Evolutionary conservation across 2,797 vertebrate genomes (phyloP).

Genomic region (Fistularia commersonii): DNA sequence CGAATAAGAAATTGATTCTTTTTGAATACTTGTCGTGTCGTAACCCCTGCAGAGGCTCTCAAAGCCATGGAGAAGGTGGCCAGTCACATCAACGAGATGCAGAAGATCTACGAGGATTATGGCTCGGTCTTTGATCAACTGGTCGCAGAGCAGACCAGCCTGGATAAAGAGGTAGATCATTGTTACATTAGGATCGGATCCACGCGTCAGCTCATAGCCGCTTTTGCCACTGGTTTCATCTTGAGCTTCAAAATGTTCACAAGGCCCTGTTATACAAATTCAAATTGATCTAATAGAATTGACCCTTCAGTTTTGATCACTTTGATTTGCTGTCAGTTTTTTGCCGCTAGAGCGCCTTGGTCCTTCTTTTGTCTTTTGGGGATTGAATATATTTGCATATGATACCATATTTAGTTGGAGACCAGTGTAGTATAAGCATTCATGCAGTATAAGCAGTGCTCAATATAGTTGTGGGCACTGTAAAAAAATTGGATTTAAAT

Average conservation of each 20-base stretch:
- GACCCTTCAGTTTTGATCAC: neutral
- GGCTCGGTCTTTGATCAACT: slow-evolving; percentile 95
- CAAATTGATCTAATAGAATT: neutral
- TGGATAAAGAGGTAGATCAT: slow-evolving; percentile 84
- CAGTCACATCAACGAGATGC: slow-evolving; percentile 99
- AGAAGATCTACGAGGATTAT: slow-evolving; percentile 98
- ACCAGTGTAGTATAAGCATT: slow-evolving; percentile 21
- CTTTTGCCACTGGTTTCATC: neutral
- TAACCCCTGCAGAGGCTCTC: slow-evolving; percentile 81
- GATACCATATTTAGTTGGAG: slow-evolving; percentile 51
- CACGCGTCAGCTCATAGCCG: neutral
- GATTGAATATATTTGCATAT: slow-evolving; percentile 43
- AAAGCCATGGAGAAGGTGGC: slow-evolving; percentile 99
- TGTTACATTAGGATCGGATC: neutral
- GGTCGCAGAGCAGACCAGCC: slow-evolving; percentile 88
- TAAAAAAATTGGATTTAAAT: slow-evolving; percentile 13
- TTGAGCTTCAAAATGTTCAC: neutral
- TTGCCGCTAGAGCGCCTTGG: slow-evolving; percentile 36
- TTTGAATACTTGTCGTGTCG: neutral
- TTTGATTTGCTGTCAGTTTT: slow-evolving; percentile 11
- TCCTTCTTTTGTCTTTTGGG: slow-evolving; percentile 18
- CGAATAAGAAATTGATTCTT: too few relatives aligned
- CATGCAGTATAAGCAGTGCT: neutral
- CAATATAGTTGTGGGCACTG: neutral
- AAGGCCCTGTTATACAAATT: neutral